phyloP scores from a whole-genome alignment of 1,140 invertebrate genomes.

The Ips typographus region DNA sequence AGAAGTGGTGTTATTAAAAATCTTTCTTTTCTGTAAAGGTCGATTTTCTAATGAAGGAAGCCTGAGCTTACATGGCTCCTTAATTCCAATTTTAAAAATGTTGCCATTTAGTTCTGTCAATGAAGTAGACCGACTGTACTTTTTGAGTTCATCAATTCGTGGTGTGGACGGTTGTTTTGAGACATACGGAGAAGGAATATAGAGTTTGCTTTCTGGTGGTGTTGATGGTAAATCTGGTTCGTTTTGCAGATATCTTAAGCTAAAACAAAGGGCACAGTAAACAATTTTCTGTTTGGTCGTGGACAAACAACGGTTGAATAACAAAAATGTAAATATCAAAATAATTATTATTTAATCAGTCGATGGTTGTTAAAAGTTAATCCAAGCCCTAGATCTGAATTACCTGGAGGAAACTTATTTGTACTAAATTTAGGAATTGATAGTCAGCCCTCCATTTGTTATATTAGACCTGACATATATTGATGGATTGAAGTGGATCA shows the following conservation, averaged over 20 bases:
- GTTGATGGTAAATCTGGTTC: conserved; percentile 44
- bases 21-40: conserved; percentile 46
- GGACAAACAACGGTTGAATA: no score
- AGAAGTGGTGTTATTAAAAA: conserved; percentile 47
- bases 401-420: neutral
- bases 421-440: neutral
- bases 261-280: conserved; percentile 33
- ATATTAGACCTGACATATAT: neutral
- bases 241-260: conserved; percentile 54
- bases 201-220: conserved; percentile 37
- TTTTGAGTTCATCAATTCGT: conserved; percentile 27
- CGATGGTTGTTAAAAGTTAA: no score
- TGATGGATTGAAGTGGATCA: neutral
- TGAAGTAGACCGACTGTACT: conserved; percentile 40
- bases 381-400: no score
- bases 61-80: conserved; percentile 47
- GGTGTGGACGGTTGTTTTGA: conserved; percentile 26
- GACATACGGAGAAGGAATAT: conserved; percentile 24
- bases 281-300: conserved; percentile 1
- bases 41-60: conserved; percentile 47
- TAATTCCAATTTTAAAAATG: conserved; percentile 49
- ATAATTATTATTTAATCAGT: no score
- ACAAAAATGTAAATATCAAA: no score
- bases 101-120: conserved; percentile 44
- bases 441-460: neutral